These are phyloP conservation scores for Sebastes melanostomus DNA, from an alignment of 2,797 vertebrate genomes.

Conservation along the genomic window DNA sequence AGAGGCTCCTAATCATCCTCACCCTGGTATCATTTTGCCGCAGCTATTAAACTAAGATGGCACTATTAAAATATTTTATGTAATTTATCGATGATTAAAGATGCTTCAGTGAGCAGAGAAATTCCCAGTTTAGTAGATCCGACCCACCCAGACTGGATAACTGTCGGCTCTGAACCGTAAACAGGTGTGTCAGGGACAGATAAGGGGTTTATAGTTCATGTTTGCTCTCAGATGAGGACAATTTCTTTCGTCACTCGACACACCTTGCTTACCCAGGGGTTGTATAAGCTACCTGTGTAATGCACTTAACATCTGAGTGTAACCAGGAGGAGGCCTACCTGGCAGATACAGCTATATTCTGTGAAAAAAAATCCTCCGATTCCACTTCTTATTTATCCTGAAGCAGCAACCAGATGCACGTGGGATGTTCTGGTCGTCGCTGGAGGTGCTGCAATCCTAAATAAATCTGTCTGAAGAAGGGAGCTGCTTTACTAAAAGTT, in stretches of 20 bases:
- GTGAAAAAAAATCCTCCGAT: background rate
- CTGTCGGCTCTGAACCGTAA: background rate
- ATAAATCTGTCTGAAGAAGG: background rate
- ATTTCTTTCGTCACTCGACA: background rate
- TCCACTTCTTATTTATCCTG: background rate
- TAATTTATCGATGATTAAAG: constrained; percentile 9
- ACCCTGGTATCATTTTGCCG: background rate
- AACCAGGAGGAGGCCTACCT: background rate
- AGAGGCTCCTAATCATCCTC: background rate
- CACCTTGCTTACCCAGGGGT: background rate
- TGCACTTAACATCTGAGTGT: background rate
- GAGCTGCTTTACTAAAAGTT: background rate
- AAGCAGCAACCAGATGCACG: background rate
- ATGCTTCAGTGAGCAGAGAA: background rate
- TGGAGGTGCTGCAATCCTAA: background rate
- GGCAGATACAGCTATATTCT: background rate
- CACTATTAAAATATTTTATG: background rate
- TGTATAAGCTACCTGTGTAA: constrained; percentile 2
- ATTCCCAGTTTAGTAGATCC: background rate
- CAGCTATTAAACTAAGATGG: background rate
- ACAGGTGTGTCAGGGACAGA: constrained; percentile 4
- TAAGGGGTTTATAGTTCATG: constrained; percentile 15
- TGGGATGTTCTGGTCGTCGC: background rate
- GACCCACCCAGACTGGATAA: background rate
- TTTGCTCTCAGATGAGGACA: constrained; percentile 1